A percentile compares a stretch with the other conserved stretches of the same genome.
Conservation (phyloP, 2,797 vertebrate species). For the Crenichthys baileyi region DNA sequence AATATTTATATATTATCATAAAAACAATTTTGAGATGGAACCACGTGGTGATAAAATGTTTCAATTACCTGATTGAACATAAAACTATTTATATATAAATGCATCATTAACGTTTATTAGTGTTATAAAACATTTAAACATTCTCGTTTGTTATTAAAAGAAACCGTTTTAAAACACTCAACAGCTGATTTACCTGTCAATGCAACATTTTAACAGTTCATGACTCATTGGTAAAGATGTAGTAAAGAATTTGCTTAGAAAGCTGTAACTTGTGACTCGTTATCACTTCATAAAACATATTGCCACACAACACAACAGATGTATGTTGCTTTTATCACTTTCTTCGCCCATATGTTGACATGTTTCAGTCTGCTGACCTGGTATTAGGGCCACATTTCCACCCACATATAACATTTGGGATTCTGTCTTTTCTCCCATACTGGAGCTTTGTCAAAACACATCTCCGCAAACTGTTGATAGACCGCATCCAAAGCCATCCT, state of each 20-base stretch:
- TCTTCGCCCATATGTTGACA: slow-evolving; percentile 9
- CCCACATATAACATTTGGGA: slow-evolving; percentile 37
- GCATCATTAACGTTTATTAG: neutral
- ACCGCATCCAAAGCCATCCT: slow-evolving; percentile 46
- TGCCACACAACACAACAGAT: neutral
- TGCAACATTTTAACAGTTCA: neutral
- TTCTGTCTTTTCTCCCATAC: slow-evolving; percentile 28
- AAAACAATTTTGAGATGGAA: no score
- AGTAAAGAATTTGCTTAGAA: slow-evolving; percentile 1
- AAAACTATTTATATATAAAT: neutral
- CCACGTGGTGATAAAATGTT: no score
- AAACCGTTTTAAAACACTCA: neutral
- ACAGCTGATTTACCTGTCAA: neutral
- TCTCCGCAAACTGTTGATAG: slow-evolving; percentile 59
- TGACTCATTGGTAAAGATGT: neutral
- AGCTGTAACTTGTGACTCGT: neutral
- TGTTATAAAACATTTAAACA: neutral
- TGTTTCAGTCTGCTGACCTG: slow-evolving; percentile 28
- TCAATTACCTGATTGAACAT: no score
- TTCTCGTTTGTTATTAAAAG: slow-evolving; percentile 1
- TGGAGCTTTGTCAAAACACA: slow-evolving; percentile 48
- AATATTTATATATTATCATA: no score
- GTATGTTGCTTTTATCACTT: neutral
- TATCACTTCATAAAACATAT: neutral
- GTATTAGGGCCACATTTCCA: slow-evolving; percentile 26